These are phyloP conservation scores for Meloidogyne floridensis DNA, from an alignment of 1,140 invertebrate species.

Conservation along the genomic window DNA sequence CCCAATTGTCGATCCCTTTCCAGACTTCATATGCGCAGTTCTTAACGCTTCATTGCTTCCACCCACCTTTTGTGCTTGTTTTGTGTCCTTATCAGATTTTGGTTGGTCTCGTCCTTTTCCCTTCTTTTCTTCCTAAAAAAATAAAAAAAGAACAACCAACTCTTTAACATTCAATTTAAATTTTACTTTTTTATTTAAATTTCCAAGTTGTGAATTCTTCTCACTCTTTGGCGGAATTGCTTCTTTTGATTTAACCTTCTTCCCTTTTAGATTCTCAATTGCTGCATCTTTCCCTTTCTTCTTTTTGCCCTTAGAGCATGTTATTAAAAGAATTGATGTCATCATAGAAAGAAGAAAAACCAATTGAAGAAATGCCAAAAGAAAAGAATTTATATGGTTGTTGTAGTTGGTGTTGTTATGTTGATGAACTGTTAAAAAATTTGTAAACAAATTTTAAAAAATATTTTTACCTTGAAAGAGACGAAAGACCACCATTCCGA, in stretches of 20 bases:
- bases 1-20: constrained; percentile 5
- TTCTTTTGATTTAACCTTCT: neutral
- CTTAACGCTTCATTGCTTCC: neutral
- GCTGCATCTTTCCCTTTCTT: constrained; percentile 1
- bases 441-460: too few species aligned
- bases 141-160: neutral
- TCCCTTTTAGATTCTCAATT: constrained; percentile 9
- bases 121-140: constrained; percentile 6
- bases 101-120: neutral
- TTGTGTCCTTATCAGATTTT: neutral
- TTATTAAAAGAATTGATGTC: constrained; percentile 7
- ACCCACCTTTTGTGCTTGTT: neutral
- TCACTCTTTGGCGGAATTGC: neutral
- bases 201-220: constrained; percentile 1
- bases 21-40: neutral
- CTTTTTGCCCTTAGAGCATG: neutral
- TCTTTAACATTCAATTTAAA: too few species aligned
- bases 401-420: neutral
- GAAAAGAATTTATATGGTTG: neutral
- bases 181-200: constrained; percentile 6
- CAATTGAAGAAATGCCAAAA: neutral
- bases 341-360: neutral
- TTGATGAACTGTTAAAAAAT: neutral
- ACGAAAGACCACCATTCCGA: too few species aligned
- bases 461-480: too few species aligned